A percentile compares a stretch with the other conserved stretches of the same genome.
Evolutionary conservation across 2,113 vertebrate genomes (phyloP).

Genomic region (Dascyllus trimaculatus): DNA sequence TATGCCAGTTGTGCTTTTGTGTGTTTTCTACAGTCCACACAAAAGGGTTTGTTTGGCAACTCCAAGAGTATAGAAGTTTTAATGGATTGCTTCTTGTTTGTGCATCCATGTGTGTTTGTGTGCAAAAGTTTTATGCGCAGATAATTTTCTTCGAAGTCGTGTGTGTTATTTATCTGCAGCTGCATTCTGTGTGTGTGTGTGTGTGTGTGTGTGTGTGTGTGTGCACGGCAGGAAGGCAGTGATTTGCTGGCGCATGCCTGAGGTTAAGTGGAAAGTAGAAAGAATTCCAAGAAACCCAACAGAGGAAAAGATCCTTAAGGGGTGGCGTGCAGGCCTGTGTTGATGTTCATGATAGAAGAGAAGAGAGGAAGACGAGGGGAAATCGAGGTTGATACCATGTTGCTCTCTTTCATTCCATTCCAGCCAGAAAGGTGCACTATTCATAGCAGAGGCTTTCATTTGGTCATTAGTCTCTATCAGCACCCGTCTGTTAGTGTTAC

Average conservation of each 20-base stretch:
- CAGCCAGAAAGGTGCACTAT: slow-evolving; percentile 57
- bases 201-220: not conserved
- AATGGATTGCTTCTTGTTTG: slow-evolving; percentile 16
- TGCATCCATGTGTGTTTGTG: slow-evolving; percentile 39
- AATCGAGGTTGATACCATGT: slow-evolving; percentile 26
- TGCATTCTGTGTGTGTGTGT: not conserved
- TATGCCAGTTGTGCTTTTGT: not conserved
- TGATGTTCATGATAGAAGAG: slow-evolving; percentile 24
- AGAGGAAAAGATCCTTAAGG: slow-evolving; percentile 18
- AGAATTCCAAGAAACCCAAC: slow-evolving; percentile 22
- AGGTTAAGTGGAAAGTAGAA: slow-evolving; percentile 40
- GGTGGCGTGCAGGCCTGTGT: slow-evolving; percentile 8
- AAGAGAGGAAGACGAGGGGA: slow-evolving; percentile 2
- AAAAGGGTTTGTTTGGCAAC: slow-evolving; percentile 10
- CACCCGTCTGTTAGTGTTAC: slow-evolving; percentile 73
- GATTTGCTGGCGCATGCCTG: slow-evolving; percentile 32
- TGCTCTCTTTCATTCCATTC: slow-evolving; percentile 43
- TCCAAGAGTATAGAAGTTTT: slow-evolving; percentile 10
- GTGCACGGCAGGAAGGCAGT: slow-evolving; percentile 13
- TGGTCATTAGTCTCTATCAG: slow-evolving; percentile 80
- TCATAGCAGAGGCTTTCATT: slow-evolving; percentile 74
- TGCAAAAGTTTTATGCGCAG: not conserved
- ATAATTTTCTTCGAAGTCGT: not conserved
- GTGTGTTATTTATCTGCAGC: slow-evolving; percentile 8
- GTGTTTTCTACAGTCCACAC: not conserved